phyloP scores from a whole-genome alignment of 2,113 vertebrate species.

The Dromiciops gliroides region DNA sequence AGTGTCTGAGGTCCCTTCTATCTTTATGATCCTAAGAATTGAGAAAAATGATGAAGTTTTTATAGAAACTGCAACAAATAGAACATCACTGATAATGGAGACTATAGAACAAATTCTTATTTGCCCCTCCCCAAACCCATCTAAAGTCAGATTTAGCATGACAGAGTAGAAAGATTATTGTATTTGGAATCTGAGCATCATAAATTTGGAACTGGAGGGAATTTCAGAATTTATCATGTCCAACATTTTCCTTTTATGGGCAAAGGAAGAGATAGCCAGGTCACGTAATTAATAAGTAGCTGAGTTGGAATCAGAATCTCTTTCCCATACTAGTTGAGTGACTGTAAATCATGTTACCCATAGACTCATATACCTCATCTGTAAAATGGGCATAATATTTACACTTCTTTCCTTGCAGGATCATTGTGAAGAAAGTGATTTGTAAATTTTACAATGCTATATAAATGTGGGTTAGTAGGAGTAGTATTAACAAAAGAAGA shows the following conservation, averaged over 20 bases:
- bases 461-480: background rate
- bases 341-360: background rate
- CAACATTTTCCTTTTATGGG: background rate
- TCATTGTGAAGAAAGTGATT: background rate
- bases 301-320: background rate
- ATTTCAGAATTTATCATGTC: background rate
- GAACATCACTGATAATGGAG: background rate
- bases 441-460: background rate
- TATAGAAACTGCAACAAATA: background rate
- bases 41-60: background rate
- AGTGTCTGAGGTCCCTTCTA: background rate
- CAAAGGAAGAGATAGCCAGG: background rate
- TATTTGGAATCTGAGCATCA: background rate
- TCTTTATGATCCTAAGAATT: background rate
- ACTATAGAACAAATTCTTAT: background rate
- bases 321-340: background rate
- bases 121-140: background rate
- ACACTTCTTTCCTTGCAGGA: background rate
- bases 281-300: background rate
- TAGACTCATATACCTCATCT: background rate
- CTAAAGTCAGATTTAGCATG: background rate
- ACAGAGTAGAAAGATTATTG: background rate
- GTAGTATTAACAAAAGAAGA: background rate
- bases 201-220: background rate
- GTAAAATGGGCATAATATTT: background rate